These are phyloP conservation scores for Euthynnus affinis DNA, from an alignment of 2,797 vertebrate genomes.

Conservation along the genomic window DNA sequence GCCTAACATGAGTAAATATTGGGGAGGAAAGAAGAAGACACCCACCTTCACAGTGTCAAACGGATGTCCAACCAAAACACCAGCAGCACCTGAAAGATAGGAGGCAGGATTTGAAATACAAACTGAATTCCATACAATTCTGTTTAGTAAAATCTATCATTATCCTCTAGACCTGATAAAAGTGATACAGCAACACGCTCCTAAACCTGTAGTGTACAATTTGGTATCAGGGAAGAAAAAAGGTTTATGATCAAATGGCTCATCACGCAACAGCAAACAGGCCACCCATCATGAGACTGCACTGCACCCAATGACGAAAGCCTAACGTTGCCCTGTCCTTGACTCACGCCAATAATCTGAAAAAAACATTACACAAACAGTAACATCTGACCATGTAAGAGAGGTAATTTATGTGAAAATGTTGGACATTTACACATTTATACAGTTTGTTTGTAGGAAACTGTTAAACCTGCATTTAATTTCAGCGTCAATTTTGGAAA, in stretches of 20 bases:
- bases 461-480: not conserved
- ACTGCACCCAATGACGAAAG: constrained; percentile 39
- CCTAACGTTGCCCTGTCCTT: constrained; percentile 54
- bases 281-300: constrained; percentile 2
- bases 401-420: not conserved
- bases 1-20: constrained; percentile 36
- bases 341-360: constrained; percentile 42
- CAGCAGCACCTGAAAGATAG: constrained; percentile 90
- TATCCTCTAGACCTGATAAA: too few relatives aligned
- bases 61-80: constrained; percentile 96
- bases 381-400: not conserved
- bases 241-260: constrained; percentile 1
- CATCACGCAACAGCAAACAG: constrained; percentile 26
- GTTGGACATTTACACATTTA: not conserved
- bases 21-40: constrained; percentile 51
- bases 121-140: too few relatives aligned
- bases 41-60: constrained; percentile 99
- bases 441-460: not conserved
- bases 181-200: not conserved
- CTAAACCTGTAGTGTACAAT: not conserved
- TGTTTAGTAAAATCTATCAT: not conserved
- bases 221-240: not conserved
- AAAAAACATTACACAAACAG: constrained; percentile 26
- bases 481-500: not conserved
- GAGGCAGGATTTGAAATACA: not conserved